These are phyloP conservation scores for Chironomus riparius DNA, from an alignment of 2,888 invertebrate species.

Conservation along the genomic window DNA sequence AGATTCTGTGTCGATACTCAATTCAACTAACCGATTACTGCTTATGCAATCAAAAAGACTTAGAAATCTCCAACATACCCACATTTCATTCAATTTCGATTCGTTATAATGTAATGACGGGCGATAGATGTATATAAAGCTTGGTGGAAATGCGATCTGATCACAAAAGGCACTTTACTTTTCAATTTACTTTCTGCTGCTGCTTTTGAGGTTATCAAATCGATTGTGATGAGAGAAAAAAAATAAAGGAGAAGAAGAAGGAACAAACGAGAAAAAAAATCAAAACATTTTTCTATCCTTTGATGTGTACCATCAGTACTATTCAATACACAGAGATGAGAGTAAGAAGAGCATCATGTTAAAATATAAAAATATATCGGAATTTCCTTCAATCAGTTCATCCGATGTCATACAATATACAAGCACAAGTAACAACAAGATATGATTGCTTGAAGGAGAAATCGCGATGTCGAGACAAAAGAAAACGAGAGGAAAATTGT, in stretches of 20 bases:
- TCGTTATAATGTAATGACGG: not conserved
- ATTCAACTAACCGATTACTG: slow-evolving; percentile 8
- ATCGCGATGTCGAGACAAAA: not conserved
- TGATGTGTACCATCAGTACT: not conserved
- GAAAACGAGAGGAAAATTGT: not conserved
- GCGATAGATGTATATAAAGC: not conserved
- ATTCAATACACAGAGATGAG: no score
- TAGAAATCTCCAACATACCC: no score
- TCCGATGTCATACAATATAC: not conserved
- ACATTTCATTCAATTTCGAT: not conserved
- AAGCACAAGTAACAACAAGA: not conserved
- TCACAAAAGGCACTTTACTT: slow-evolving; percentile 3
- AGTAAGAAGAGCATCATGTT: slow-evolving; percentile 7
- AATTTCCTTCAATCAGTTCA: slow-evolving; percentile 20
- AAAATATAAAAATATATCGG: slow-evolving; percentile 10
- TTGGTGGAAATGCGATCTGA: slow-evolving; percentile 15
- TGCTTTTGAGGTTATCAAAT: not conserved
- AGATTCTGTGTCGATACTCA: not conserved
- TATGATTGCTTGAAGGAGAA: not conserved
- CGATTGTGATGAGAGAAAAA: not conserved
- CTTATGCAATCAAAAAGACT: slow-evolving; percentile 16
- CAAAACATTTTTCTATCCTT: not conserved
- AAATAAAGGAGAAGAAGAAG: not conserved
- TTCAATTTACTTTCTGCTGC: slow-evolving; percentile 3
- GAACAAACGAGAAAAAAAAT: not conserved